phyloP scores from a whole-genome alignment of 2,797 vertebrate genomes.

The Muscicapa striata region DNA sequence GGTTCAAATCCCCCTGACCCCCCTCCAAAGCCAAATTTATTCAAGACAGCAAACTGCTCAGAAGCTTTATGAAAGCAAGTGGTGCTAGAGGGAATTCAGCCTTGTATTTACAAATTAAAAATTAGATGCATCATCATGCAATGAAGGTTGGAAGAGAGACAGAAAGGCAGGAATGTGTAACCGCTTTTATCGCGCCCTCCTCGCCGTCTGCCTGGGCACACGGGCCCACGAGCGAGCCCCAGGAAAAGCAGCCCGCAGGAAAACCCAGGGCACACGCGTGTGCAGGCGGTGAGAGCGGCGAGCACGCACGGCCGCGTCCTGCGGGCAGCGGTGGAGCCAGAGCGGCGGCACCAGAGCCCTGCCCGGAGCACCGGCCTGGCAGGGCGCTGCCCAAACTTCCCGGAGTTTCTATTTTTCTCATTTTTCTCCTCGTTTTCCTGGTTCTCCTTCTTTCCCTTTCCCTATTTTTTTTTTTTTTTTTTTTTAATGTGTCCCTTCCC shows the following conservation, averaged over 20 bases:
- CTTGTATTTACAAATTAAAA: constrained; percentile 83
- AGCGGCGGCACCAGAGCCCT: neutral
- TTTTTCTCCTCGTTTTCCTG: neutral
- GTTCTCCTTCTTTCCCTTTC: too few species aligned
- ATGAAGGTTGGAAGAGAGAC: constrained; percentile 62
- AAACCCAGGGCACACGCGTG: neutral
- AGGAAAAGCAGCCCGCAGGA: neutral
- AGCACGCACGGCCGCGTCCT: neutral
- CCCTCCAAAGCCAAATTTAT: constrained; percentile 88
- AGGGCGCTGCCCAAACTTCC: neutral
- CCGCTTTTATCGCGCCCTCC: constrained; percentile 38
- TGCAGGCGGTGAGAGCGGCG: neutral
- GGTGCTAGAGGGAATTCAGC: constrained; percentile 78
- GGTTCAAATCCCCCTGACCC: constrained; percentile 93
- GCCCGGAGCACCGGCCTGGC: neutral
- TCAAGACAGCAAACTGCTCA: constrained; percentile 90
- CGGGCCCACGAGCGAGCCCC: neutral
- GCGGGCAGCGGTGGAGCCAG: neutral
- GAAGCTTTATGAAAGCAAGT: constrained; percentile 82
- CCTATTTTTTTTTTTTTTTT: neutral
- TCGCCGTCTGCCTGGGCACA: constrained; percentile 25
- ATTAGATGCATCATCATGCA: constrained; percentile 78
- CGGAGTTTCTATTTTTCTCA: neutral
- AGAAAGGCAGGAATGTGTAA: constrained; percentile 45
- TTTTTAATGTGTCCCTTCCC: neutral